Evolutionary conservation across 2,888 invertebrate species (phyloP), one percentile per base, ranked within the genome.

Genomic region (Copidosoma aretas): DNA sequence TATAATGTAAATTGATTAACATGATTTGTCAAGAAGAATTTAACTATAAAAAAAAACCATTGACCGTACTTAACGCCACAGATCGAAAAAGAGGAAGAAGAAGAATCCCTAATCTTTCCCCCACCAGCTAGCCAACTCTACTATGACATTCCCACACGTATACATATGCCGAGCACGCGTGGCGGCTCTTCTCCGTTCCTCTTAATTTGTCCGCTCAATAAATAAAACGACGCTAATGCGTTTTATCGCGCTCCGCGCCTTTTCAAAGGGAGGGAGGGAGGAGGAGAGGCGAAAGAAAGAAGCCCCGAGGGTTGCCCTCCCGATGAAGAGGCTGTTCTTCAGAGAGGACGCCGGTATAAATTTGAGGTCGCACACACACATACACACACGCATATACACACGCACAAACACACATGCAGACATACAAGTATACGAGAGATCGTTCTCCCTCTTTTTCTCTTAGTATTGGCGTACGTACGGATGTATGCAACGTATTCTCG

Each of bases 141-240:
- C 4, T 8, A 32, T 32, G 32, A 8, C 32, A 8, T 32, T 32
- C 32, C 32, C 32, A 8, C 32, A 32, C 3, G n/a, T n/a, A n/a
- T n/a, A n/a, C n/a, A n/a, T n/a, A 54, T 64, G 52, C 22, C 41
- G 57, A 15, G 46, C 32, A 56, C 21, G 32, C 39, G 21, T 21
- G 52, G 51, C 51, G n/a, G 14, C n/a, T 19, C 15, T 21, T 51
- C 52, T 10, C 14, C 22, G 15, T 57, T n/a, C 59, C n/a, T 19
- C 24, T 39, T 22, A 21, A 14, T 25, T 14, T 12, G 41, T 67
- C 71, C 67, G 10, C 75, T 75, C 77, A 78, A 78, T 79, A 79
- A 80, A 80, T 80, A 80, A 81, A 77, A 77, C 75, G 75, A 74
- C 73, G 75, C 77, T 78, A 80, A 78, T 79, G 80, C 77, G 73